Evolutionary conservation across 2,113 vertebrate species (phyloP).

Genomic region (Oriolus oriolus): DNA sequence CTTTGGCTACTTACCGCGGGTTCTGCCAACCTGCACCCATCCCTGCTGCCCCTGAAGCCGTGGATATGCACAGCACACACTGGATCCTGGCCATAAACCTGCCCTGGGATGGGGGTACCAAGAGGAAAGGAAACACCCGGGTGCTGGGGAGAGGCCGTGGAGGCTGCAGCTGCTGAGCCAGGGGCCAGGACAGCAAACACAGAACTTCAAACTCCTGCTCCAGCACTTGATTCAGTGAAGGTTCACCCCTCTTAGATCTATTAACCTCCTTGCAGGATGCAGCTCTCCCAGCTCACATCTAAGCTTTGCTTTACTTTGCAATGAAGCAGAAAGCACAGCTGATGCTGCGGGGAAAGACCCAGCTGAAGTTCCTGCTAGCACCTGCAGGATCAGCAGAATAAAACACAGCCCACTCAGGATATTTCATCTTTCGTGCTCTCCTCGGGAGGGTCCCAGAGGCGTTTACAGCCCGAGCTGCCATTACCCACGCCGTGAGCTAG

Average conservation of each 20-base stretch:
- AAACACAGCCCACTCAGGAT: not conserved
- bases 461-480: not conserved
- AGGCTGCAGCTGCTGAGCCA: not conserved
- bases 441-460: not conserved
- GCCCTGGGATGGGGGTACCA: fast-evolving
- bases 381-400: not conserved
- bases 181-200: not conserved
- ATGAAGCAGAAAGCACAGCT: not conserved
- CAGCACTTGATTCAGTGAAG: not conserved
- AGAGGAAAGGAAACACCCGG: fast-evolving
- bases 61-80: fast-evolving
- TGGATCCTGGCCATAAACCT: not conserved
- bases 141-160: fast-evolving
- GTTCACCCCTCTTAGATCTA: not conserved
- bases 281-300: not conserved
- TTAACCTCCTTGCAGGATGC: not conserved
- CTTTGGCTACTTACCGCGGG: not conserved
- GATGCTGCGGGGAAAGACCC: not conserved
- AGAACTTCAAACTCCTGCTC: not conserved
- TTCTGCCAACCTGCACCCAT: not conserved
- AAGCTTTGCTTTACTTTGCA: not conserved
- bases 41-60: not conserved
- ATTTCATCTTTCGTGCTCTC: not conserved
- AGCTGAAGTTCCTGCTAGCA: not conserved
- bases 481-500: not conserved